These are phyloP conservation scores for Actinopyga echinites DNA, from an alignment of 53 echinoderm and acorn worm species.

Conservation along the genomic window DNA sequence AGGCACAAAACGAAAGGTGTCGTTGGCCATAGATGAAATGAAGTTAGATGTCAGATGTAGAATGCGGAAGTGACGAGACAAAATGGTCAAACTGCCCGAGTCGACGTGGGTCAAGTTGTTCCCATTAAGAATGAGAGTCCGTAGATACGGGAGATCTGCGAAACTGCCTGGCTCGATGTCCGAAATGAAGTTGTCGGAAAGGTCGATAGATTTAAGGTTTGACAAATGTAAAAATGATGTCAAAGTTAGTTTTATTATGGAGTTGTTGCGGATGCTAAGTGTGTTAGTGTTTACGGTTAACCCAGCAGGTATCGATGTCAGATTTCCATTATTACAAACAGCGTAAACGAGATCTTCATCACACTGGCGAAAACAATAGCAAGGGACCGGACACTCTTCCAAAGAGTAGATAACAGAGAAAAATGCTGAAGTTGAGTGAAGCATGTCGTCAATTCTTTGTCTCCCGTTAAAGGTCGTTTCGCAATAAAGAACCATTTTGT, in stretches of 20 bases:
- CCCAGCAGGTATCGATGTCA: not conserved
- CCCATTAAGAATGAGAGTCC: slow-evolving; percentile 9
- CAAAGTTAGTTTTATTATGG: not conserved
- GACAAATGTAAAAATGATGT: slow-evolving; percentile 9
- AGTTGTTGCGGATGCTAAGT: not conserved
- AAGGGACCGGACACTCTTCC: not conserved
- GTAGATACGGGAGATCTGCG: slow-evolving; percentile 23
- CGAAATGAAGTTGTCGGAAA: slow-evolving; percentile 29
- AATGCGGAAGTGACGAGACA: not conserved
- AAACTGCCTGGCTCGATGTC: slow-evolving; percentile 32
- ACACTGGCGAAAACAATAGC: slow-evolving; percentile 13
- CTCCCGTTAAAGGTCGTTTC: not conserved
- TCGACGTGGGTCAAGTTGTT: slow-evolving; percentile 31
- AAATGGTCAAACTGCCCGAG: not conserved
- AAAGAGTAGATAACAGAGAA: not conserved
- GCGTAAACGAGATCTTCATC: not conserved
- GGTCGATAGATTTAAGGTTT: slow-evolving; percentile 18
- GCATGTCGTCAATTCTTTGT: not conserved
- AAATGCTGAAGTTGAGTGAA: not conserved
- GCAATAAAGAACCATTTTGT: not conserved
- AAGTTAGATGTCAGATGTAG: not conserved
- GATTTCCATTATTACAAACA: not conserved
- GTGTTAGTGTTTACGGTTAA: not conserved
- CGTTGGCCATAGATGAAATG: not conserved
- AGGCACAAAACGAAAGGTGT: not conserved